Evolutionary conservation across 37 sponge, comb jelly and placozoan genomes (phyloP).

Genomic region (Beroe forskalii): DNA sequence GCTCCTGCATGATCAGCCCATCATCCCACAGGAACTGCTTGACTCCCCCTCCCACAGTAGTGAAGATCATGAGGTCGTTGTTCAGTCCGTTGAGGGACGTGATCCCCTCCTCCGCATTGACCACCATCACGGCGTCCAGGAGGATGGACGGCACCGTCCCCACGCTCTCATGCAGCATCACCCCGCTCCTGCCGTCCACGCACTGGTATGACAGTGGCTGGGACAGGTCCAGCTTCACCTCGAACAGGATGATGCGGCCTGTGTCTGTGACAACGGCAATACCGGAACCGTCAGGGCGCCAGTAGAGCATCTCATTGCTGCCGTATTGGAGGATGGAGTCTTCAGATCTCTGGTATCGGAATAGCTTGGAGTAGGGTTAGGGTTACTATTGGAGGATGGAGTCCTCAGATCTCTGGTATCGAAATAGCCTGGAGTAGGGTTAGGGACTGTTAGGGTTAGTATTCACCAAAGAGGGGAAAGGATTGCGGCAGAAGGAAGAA

Average conservation of each 20-base stretch:
- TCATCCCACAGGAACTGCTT: conserved; percentile 63
- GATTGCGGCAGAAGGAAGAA: neutral
- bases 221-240: conserved; percentile 22
- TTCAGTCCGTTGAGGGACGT: conserved; percentile 24
- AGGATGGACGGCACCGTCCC: conserved; percentile 1
- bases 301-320: conserved; percentile 29
- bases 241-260: conserved; percentile 40
- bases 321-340: conserved; percentile 9
- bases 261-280: conserved; percentile 56
- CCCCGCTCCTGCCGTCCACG: neutral
- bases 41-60: neutral
- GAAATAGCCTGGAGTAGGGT: conserved; percentile 19
- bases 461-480: too few relatives aligned
- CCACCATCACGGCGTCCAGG: conserved; percentile 13
- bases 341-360: conserved; percentile 35
- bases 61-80: conserved; percentile 30
- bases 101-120: conserved; percentile 34
- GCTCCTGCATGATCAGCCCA: conserved; percentile 17
- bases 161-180: neutral
- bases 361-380: neutral
- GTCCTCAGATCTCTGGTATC: conserved; percentile 25
- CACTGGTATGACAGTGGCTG: conserved; percentile 43
- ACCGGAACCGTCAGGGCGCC: conserved; percentile 17
- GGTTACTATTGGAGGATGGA: neutral
- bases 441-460: too few relatives aligned